These are phyloP conservation scores for Saccostrea echinata DNA, from an alignment of 1,140 invertebrate genomes.

Conservation along the genomic window DNA sequence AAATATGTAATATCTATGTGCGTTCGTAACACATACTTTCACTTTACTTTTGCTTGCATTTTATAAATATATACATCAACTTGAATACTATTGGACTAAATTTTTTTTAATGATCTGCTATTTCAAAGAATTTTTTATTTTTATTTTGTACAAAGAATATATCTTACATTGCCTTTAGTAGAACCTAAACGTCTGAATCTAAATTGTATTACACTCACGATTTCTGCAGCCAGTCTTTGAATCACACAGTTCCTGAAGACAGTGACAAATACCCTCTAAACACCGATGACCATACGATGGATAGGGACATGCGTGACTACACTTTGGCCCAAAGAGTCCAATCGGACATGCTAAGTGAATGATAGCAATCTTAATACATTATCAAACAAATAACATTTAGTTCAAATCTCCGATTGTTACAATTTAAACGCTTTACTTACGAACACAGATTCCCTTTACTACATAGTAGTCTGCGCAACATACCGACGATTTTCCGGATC, in stretches of 20 bases:
- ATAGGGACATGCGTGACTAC: background rate
- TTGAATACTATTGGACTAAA: no score
- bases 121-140: no score
- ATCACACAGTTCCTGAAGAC: background rate
- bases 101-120: no score
- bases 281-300: background rate
- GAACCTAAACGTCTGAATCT: no score
- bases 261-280: background rate
- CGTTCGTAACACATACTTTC: no score
- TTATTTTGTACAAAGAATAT: no score
- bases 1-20: no score
- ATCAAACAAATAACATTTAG: background rate
- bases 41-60: no score
- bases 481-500: background rate
- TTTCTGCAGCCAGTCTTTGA: background rate
- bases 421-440: background rate
- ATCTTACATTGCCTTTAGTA: no score
- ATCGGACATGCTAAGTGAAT: background rate
- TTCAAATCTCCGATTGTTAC: background rate
- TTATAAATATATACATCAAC: no score
- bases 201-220: background rate
- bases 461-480: conserved; percentile 10
- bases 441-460: background rate
- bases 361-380: background rate
- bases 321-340: background rate